phyloP scores from a whole-genome alignment of 2,797 vertebrate species.

The Oryzias dopingdopingensis region DNA sequence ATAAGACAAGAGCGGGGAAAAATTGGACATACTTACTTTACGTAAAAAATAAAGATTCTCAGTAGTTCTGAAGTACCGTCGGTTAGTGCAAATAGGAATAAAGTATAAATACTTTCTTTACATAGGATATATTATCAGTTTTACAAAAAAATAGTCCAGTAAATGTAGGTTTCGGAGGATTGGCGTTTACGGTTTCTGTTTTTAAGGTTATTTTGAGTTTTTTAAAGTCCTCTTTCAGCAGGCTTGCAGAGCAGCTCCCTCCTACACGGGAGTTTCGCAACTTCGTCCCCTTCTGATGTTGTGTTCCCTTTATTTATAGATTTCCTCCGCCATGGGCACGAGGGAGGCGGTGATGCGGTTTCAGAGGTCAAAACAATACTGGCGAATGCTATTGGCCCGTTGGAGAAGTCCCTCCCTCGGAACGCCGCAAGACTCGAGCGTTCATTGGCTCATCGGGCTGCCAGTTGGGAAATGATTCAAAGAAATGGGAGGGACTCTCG shows the following conservation, averaged over 20 bases:
- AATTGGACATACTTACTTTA: constrained; percentile 73
- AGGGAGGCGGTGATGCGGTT: constrained; percentile 77
- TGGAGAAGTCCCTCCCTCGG: constrained; percentile 20
- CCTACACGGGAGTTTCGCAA: constrained; percentile 77
- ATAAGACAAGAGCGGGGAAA: not conserved
- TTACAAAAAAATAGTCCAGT: constrained; percentile 81
- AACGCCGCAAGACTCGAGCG: rapidly evolving
- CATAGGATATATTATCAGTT: constrained; percentile 69
- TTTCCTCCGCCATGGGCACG: constrained; percentile 80
- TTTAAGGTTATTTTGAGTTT: constrained; percentile 47
- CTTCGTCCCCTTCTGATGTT: constrained; percentile 65
- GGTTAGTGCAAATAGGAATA: constrained; percentile 80
- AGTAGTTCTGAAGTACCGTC: constrained; percentile 79
- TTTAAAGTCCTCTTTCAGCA: constrained; percentile 56
- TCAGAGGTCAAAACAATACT: constrained; percentile 81
- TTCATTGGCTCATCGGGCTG: constrained; percentile 48
- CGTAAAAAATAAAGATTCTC: constrained; percentile 71
- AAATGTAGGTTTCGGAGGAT: constrained; percentile 65
- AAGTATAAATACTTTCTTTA: constrained; percentile 79
- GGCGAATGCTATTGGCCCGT: constrained; percentile 49
- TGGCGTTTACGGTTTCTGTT: constrained; percentile 54
- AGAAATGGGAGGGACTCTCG: constrained; percentile 62
- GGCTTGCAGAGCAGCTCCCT: constrained; percentile 69
- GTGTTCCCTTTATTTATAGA: constrained; percentile 78
- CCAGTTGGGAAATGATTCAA: constrained; percentile 54